Base-by-base conservation (phyloP, 1,140 invertebrate genomes). In the Macrotrachela quadricornifera region DNA sequence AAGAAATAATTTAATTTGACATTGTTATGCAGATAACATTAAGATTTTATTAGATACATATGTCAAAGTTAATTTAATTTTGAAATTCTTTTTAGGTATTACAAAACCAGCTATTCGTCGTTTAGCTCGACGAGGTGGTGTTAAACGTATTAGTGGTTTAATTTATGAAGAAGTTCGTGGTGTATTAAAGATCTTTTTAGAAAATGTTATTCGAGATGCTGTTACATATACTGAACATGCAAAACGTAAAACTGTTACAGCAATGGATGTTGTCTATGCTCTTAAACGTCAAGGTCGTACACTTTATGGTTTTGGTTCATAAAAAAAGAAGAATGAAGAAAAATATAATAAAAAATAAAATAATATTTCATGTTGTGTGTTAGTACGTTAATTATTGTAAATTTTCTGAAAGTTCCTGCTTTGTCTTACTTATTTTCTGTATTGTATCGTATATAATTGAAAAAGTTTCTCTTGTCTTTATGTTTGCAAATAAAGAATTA, bases 211-310 rank as follows among this genome's bases (percentile, higher is more conserved):
- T 61, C 73, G 80, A 51, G 81, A 83, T 66, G 79, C 80, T 14
- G 79, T 83, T 50, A 83, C 80, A 14, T 83, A 83, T 70, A 81
- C 80, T 14, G 80, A 55, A 65, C 79, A 83, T 66, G 79, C 80
- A 57, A 83, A 82, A 70, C 71, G 81, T 57, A 85, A 83, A 71
- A 85, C 82, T 17, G 74, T 78, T 42, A 85, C 82, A 13, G 81
- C 81, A 50, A 85, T 85, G 81, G 81, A 85, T 62, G 80, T 85
- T n/a, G 82, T 85, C 21, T 85, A 84, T 61, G 81, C 81, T 37
- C 69, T 85, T 58, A 85, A 85, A 67, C 70, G 81, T 46, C 82
- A 84, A 71, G 82, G 82, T 39, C 71, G 80, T 48, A 77, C 74
- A 40, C 63, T 76, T 30, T 77, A 76, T 62, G 74, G 76, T 58